Evolutionary conservation across 2,888 invertebrate genomes (phyloP).

Genomic region (Alitta virens): DNA sequence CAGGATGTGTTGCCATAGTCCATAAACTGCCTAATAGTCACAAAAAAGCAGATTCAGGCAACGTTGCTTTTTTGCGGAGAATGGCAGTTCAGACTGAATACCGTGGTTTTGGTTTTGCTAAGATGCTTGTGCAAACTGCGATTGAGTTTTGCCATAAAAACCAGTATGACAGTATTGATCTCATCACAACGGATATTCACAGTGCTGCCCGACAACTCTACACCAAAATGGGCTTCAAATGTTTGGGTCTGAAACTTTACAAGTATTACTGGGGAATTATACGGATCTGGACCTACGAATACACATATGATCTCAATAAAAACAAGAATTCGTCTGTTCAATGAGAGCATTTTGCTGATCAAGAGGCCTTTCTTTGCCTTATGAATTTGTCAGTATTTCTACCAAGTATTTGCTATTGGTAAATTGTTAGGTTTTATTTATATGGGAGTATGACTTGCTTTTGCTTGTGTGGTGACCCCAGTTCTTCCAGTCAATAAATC

Average conservation of each 20-base stretch:
- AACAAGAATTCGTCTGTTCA: background rate
- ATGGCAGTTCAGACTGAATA: background rate
- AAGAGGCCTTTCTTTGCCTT: too few species aligned
- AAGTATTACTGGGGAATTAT: background rate
- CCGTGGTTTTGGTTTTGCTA: background rate
- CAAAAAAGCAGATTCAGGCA: background rate
- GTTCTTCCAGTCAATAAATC: too few species aligned
- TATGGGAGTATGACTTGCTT: too few species aligned
- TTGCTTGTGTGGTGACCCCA: too few species aligned
- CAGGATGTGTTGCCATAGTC: background rate
- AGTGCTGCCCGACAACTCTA: background rate
- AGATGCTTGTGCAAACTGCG: background rate
- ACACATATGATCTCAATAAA: background rate
- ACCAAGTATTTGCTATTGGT: too few species aligned
- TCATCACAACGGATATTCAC: background rate
- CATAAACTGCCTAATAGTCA: background rate
- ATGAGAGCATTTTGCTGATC: too few species aligned
- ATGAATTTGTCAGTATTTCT: too few species aligned
- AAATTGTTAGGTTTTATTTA: too few species aligned
- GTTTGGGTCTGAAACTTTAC: background rate
- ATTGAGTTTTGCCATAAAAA: background rate
- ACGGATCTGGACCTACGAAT: background rate
- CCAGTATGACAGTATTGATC: background rate
- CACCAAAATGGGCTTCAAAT: background rate
- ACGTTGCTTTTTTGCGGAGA: background rate